These are phyloP conservation scores for Chaetops frenatus DNA, from an alignment of 2,113 vertebrate genomes.

Conservation along the genomic window DNA sequence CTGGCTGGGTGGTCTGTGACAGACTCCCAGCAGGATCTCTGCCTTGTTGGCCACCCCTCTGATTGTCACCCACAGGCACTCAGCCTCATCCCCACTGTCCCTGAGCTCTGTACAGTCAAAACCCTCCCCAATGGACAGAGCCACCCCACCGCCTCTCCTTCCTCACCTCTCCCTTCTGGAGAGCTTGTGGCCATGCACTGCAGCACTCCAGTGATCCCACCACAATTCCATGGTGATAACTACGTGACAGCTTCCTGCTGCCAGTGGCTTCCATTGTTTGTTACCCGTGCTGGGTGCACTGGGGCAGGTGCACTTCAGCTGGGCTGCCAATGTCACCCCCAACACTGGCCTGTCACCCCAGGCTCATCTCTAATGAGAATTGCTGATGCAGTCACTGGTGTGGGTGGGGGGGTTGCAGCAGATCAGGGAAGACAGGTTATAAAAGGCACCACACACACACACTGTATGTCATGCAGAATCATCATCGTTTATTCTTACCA, in stretches of 20 bases:
- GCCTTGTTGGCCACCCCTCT: not conserved
- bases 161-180: not conserved
- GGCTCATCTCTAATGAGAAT: not conserved
- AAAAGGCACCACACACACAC: too few relatives aligned
- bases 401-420: too few relatives aligned
- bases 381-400: too few relatives aligned
- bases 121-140: not conserved
- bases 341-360: fast-evolving
- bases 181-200: not conserved
- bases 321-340: not conserved
- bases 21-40: not conserved
- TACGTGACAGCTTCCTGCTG: not conserved
- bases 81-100: not conserved
- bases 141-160: not conserved
- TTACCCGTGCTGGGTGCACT: not conserved
- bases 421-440: too few relatives aligned
- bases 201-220: not conserved
- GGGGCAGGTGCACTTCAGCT: not conserved
- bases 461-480: too few relatives aligned
- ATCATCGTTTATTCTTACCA: too few relatives aligned
- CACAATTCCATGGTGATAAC: not conserved
- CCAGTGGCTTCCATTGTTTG: not conserved
- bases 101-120: not conserved
- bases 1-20: not conserved
- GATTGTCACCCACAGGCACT: not conserved